Evolutionary conservation across 2,888 invertebrate species (phyloP).

Genomic region (Melieria crassipennis): DNA sequence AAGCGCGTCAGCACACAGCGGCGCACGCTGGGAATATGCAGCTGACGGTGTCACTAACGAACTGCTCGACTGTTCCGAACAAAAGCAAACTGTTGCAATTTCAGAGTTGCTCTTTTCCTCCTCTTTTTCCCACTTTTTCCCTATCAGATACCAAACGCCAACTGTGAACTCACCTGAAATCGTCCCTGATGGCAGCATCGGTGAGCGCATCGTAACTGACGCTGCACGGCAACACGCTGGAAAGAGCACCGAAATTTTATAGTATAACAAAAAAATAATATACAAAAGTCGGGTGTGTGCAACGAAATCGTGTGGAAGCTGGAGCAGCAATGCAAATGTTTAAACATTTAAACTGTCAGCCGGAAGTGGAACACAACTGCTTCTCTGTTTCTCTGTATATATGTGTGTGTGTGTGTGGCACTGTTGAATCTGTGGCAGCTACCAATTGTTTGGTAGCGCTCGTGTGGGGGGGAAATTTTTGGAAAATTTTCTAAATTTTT

Average conservation of each 20-base stretch:
- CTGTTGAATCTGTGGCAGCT: not conserved
- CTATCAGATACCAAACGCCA: not conserved
- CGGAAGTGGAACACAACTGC: not conserved
- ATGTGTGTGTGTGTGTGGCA: not conserved
- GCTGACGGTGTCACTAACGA: too few species aligned
- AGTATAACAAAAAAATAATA: not conserved
- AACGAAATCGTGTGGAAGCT: too few species aligned
- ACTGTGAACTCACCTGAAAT: constrained; percentile 56
- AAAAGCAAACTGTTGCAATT: too few species aligned
- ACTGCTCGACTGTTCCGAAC: too few species aligned
- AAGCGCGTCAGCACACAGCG: not conserved
- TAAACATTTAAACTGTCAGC: too few species aligned
- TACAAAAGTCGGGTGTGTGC: not conserved
- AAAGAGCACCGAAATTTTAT: constrained; percentile 41
- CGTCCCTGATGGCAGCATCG: constrained; percentile 54
- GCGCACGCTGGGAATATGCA: too few species aligned
- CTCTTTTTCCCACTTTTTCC: too few species aligned
- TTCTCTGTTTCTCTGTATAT: not conserved
- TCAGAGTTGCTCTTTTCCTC: too few species aligned
- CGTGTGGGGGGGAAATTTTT: not conserved
- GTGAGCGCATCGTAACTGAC: constrained; percentile 67
- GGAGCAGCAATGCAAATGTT: too few species aligned
- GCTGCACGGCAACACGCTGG: constrained; percentile 72
- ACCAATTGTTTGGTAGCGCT: not conserved
- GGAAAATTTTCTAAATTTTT: not conserved